Evolutionary conservation across 2,113 vertebrate species (phyloP).

Genomic region (Okapia johnstoni): DNA sequence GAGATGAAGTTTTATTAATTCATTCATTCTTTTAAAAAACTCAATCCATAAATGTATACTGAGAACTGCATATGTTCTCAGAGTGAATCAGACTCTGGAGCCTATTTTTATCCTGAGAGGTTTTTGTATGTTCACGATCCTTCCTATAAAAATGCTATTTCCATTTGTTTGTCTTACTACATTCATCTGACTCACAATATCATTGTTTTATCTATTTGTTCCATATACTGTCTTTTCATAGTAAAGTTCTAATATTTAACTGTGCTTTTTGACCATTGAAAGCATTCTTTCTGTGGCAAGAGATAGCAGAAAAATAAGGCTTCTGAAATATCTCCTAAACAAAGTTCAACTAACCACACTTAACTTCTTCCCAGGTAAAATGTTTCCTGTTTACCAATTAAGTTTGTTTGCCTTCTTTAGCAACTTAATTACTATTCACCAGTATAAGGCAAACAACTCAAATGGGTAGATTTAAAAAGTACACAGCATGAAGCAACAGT

Average conservation of each 20-base stretch:
- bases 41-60: background rate
- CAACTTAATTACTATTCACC: constrained; percentile 12
- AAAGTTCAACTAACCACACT: constrained; percentile 5
- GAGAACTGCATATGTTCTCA: background rate
- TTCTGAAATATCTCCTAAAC: constrained; percentile 29
- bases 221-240: background rate
- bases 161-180: background rate
- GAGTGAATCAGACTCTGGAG: background rate
- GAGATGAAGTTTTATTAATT: background rate
- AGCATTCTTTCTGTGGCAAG: background rate
- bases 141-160: constrained; percentile 15
- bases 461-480: constrained; percentile 5
- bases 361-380: constrained; percentile 3
- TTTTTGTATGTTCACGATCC: background rate
- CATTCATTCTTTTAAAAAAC: background rate
- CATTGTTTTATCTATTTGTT: background rate
- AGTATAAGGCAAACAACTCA: constrained; percentile 23
- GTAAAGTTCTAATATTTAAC: constrained; percentile 1
- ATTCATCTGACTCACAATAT: background rate
- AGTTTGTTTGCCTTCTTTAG: constrained; percentile 32
- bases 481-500: too few species aligned
- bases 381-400: constrained; percentile 30
- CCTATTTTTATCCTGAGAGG: background rate
- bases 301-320: background rate
- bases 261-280: background rate